Percentiles rank a stretch among this genome's conserved stretches.
Evolutionary conservation across 2,888 invertebrate species (phyloP).

Genomic region (Thelaira solivaga): DNA sequence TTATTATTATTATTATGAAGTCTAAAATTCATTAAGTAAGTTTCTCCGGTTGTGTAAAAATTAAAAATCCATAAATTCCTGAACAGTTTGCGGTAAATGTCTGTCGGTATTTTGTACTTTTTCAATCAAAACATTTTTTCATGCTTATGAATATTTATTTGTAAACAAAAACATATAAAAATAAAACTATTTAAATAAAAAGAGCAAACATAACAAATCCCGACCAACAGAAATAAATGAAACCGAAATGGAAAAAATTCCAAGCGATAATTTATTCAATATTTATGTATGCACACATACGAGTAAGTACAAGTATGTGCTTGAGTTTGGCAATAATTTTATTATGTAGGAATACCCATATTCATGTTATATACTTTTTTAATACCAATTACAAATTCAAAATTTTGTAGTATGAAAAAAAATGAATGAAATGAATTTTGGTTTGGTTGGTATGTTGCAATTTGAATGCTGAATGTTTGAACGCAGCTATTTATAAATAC

Average conservation of each 20-base stretch:
- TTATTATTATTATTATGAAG: too few relatives aligned
- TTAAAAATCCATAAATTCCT: slow-evolving; percentile 42
- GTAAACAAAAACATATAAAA: slow-evolving; percentile 13
- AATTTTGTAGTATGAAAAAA: slow-evolving; percentile 3
- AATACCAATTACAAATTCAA: slow-evolving; percentile 43
- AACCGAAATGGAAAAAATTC: slow-evolving; percentile 21
- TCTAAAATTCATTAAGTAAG: slow-evolving; percentile 4
- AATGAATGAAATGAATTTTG: neutral
- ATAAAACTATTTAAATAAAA: neutral
- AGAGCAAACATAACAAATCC: slow-evolving; percentile 22
- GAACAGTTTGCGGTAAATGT: slow-evolving; percentile 28
- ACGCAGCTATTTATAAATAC: too few relatives aligned
- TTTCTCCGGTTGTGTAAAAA: slow-evolving; percentile 1
- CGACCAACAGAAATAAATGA: neutral
- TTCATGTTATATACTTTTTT: neutral
- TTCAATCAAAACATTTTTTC: slow-evolving; percentile 1
- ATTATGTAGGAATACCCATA: slow-evolving; percentile 15
- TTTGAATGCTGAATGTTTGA: slow-evolving; percentile 5
- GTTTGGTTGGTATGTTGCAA: slow-evolving; percentile 28
- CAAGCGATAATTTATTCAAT: slow-evolving; percentile 22
- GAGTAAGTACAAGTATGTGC: too few relatives aligned
- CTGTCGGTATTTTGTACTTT: slow-evolving; percentile 3
- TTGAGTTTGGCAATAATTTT: slow-evolving; percentile 43
- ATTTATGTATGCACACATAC: too few relatives aligned
- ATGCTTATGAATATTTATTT: slow-evolving; percentile 30